phyloP scores from a whole-genome alignment of 2,797 vertebrate species.

The Dicrostonyx torquatus region DNA sequence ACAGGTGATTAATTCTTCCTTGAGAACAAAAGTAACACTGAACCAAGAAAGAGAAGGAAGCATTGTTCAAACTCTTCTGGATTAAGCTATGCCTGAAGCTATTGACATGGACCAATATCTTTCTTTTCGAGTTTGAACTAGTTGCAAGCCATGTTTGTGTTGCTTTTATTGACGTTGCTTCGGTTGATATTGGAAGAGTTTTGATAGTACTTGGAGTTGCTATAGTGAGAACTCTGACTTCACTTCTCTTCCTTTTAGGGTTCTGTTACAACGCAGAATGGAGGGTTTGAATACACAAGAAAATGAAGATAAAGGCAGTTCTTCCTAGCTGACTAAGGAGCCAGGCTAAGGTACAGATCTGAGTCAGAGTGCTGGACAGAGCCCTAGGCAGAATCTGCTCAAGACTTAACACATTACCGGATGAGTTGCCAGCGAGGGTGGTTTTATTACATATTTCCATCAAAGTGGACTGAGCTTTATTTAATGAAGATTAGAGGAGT shows the following conservation, averaged over 20 bases:
- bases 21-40: not conserved
- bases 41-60: not conserved
- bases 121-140: not conserved
- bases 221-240: not conserved
- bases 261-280: not conserved
- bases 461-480: slow-evolving; percentile 51
- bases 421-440: slow-evolving; percentile 44
- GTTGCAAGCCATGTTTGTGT: slow-evolving; percentile 7
- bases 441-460: slow-evolving; percentile 61
- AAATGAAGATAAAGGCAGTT: not conserved
- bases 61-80: not conserved
- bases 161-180: not conserved
- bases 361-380: not conserved
- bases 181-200: not conserved
- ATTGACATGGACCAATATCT: not conserved
- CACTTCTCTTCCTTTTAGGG: not conserved
- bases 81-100: not conserved
- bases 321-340: not conserved
- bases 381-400: not conserved
- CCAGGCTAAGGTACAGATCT: not conserved
- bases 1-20: not conserved
- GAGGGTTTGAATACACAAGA: not conserved
- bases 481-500: slow-evolving; percentile 62
- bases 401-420: not conserved
- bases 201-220: not conserved